A percentile compares a stretch with the other conserved stretches of the same genome.
phyloP scores from a whole-genome alignment of 2,113 vertebrate species.

The Perca schrenkii region DNA sequence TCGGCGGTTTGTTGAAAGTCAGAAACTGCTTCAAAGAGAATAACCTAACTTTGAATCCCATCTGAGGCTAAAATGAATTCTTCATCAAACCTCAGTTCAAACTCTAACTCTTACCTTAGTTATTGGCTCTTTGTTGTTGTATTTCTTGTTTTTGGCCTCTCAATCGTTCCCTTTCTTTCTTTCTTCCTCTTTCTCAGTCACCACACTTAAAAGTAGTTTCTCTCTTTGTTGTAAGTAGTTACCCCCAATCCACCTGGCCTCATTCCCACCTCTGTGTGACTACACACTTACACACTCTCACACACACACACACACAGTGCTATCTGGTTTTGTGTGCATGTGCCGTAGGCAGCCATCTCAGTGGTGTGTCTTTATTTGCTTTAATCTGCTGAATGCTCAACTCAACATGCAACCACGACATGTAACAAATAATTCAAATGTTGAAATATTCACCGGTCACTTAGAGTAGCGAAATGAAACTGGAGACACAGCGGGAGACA shows the following conservation, averaged over 20 bases:
- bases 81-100: conserved; percentile 40
- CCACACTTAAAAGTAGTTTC: background rate
- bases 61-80: conserved; percentile 36
- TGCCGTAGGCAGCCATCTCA: background rate
- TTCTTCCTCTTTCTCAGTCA: background rate
- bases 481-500: background rate
- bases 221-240: conserved; percentile 16
- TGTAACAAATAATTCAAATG: background rate
- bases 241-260: background rate
- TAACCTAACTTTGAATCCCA: conserved; percentile 48
- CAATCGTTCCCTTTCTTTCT: background rate
- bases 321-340: background rate
- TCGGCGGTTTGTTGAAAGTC: conserved; percentile 18
- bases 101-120: conserved; percentile 1
- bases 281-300: too few species aligned
- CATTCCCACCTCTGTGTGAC: background rate
- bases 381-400: background rate
- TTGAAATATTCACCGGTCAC: background rate
- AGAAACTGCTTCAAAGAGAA: conserved; percentile 35
- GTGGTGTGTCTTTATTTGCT: background rate
- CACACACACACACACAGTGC: background rate
- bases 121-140: background rate
- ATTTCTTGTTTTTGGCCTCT: background rate
- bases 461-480: background rate
- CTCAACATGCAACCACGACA: background rate